Evolutionary conservation across 2,888 invertebrate genomes (phyloP).

Genomic region (Chalcosyrphus nemorum): DNA sequence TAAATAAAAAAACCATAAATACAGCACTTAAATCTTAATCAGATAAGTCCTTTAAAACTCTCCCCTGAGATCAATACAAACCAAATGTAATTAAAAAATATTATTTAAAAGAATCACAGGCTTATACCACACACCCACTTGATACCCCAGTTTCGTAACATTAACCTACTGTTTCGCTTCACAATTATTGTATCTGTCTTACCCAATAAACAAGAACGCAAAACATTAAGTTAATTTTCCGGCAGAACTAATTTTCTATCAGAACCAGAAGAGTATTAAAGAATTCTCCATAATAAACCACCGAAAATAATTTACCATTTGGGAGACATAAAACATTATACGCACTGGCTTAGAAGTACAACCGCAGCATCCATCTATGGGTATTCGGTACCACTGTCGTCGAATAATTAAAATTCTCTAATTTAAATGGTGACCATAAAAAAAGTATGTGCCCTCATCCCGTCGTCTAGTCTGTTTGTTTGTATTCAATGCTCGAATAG

Average conservation of each 20-base stretch:
- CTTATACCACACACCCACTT: constrained; percentile 4
- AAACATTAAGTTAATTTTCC: constrained; percentile 68
- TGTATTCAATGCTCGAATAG: not conserved
- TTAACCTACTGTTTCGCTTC: constrained; percentile 30
- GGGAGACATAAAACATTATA: constrained; percentile 61
- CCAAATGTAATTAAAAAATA: constrained; percentile 1
- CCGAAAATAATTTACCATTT: constrained; percentile 70
- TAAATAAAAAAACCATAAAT: not conserved
- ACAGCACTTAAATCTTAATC: constrained; percentile 7
- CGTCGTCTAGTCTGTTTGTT: constrained; percentile 11
- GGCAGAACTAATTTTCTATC: constrained; percentile 69
- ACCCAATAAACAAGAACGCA: constrained; percentile 70
- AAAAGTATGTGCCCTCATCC: constrained; percentile 64
- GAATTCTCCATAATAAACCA: constrained; percentile 26
- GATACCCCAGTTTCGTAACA: not conserved
- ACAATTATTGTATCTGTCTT: constrained; percentile 33
- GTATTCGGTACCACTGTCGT: constrained; percentile 61
- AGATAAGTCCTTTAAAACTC: not conserved
- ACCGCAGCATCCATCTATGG: constrained; percentile 66
- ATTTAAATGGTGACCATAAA: constrained; percentile 72
- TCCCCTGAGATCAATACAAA: constrained; percentile 8
- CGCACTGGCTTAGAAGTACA: constrained; percentile 33
- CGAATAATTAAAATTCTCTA: constrained; percentile 73
- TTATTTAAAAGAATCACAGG: constrained; percentile 9
- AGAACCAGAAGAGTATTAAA: constrained; percentile 30